A percentile compares a stretch with the other conserved stretches of the same genome.
These are phyloP conservation scores for Tetrao urogallus DNA, from an alignment of 2,113 vertebrate genomes.

Conservation along the genomic window DNA sequence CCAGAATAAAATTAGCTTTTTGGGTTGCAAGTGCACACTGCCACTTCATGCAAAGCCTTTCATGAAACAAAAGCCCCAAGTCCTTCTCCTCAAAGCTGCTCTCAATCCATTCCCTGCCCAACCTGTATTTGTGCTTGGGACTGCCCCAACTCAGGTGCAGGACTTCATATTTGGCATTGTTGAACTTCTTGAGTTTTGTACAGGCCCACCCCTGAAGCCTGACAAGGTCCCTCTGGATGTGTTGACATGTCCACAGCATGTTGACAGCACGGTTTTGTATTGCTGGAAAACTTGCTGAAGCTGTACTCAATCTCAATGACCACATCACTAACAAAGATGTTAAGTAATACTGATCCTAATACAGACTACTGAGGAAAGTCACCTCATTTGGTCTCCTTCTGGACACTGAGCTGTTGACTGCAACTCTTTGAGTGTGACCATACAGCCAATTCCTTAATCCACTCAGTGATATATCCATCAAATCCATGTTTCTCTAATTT, in stretches of 20 bases:
- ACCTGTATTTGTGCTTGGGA: background rate
- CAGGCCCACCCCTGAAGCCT: background rate
- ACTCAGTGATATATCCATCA: background rate
- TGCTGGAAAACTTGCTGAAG: background rate
- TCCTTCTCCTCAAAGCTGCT: background rate
- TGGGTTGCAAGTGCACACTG: background rate
- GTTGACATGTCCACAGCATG: background rate
- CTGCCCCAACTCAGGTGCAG: background rate
- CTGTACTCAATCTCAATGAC: background rate
- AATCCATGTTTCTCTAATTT: background rate
- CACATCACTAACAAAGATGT: background rate
- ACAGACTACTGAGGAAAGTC: background rate
- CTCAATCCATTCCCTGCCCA: too few species aligned
- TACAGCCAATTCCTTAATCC: background rate
- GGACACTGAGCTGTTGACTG: background rate
- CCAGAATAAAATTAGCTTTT: background rate
- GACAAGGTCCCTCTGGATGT: background rate
- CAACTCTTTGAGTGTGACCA: background rate
- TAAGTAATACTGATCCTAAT: background rate
- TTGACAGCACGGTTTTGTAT: background rate
- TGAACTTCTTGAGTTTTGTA: background rate
- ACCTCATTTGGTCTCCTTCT: background rate
- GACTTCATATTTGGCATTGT: background rate
- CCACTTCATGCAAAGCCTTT: background rate
- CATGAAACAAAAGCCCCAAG: background rate